These are phyloP conservation scores for Escarpia spicata DNA, from an alignment of 2,888 invertebrate species.

Conservation along the genomic window DNA sequence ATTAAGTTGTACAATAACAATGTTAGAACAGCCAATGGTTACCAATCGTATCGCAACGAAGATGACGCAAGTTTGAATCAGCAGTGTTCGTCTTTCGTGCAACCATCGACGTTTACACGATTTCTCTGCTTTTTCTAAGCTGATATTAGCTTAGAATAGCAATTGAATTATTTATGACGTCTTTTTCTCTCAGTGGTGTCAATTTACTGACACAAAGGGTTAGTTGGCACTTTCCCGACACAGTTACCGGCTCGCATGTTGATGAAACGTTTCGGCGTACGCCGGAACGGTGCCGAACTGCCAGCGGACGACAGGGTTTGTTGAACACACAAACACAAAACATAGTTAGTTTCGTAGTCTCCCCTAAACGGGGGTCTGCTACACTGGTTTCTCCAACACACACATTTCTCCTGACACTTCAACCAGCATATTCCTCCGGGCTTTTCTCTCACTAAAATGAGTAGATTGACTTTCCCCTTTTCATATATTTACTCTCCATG, in stretches of 20 bases:
- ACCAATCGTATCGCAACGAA: not conserved
- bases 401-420: too few relatives aligned
- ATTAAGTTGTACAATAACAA: not conserved
- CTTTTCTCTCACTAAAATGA: too few relatives aligned
- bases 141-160: not conserved
- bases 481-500: too few relatives aligned
- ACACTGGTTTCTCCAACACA: too few relatives aligned
- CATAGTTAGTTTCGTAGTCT: too few relatives aligned
- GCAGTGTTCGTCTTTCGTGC: not conserved
- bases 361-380: too few relatives aligned
- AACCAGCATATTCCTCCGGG: too few relatives aligned
- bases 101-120: not conserved
- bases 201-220: not conserved
- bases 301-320: not conserved
- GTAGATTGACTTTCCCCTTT: too few relatives aligned
- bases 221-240: not conserved
- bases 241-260: not conserved
- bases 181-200: not conserved
- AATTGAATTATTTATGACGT: not conserved
- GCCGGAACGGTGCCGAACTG: not conserved
- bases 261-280: not conserved
- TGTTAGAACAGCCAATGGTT: not conserved
- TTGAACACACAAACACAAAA: not conserved
- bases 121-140: not conserved
- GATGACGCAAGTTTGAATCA: not conserved